Conservation (phyloP, 2,797 vertebrate genomes). For the Sardinella longiceps region DNA sequence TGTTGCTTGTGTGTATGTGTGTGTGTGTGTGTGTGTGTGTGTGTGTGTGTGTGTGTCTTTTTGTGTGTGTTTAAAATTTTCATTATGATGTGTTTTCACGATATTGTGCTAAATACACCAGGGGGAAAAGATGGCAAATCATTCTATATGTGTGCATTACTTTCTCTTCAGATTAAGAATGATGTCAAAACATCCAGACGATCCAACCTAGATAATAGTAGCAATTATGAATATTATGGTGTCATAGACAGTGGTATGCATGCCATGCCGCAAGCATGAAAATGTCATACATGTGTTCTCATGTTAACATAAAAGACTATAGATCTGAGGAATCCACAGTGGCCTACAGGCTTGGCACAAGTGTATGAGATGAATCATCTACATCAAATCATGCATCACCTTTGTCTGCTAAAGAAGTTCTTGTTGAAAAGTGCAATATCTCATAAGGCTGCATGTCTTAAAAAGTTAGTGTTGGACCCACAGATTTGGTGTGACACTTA, state of each 20-base stretch:
- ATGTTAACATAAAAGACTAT: background rate
- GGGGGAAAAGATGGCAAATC: background rate
- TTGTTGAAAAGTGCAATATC: background rate
- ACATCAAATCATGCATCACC: slow-evolving; percentile 3
- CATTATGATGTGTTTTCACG: too few relatives aligned
- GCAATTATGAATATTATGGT: background rate
- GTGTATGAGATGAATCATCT: background rate
- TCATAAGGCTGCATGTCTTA: background rate
- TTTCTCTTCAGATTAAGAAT: background rate
- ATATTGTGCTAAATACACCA: background rate
- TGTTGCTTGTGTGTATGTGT: too few relatives aligned
- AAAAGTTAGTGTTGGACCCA: background rate
- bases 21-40: too few relatives aligned
- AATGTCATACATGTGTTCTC: background rate
- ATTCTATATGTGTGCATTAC: background rate
- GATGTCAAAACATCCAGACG: background rate
- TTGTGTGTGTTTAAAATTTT: too few relatives aligned
- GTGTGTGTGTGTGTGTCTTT: too few relatives aligned
- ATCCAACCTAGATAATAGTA: background rate
- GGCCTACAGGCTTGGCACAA: background rate
- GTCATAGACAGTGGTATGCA: background rate
- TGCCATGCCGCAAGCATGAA: background rate
- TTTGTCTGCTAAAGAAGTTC: background rate
- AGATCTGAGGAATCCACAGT: background rate
- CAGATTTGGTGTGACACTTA: background rate